Evolutionary conservation across 2,888 invertebrate species (phyloP).

Genomic region (Melieria picta): DNA sequence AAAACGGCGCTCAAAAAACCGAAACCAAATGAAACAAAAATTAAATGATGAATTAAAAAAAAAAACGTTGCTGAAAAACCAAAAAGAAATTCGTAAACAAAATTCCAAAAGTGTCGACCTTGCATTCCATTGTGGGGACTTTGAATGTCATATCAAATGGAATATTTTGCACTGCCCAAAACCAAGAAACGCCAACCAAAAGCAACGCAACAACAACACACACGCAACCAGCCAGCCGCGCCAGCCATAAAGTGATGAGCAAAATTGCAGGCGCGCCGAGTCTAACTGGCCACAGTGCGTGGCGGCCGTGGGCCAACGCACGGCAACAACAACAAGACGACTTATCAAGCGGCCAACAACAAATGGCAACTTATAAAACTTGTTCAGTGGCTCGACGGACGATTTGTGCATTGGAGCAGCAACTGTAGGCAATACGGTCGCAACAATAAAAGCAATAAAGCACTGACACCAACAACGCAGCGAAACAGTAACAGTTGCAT

Average conservation of each 20-base stretch:
- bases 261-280: slow-evolving; percentile 15
- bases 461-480: slow-evolving; percentile 4
- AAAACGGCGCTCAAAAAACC: background rate
- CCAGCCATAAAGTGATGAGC: slow-evolving; percentile 12
- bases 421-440: slow-evolving; percentile 15
- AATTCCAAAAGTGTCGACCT: slow-evolving; percentile 46
- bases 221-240: background rate
- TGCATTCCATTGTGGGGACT: slow-evolving; percentile 46
- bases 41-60: background rate
- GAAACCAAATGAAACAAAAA: slow-evolving; percentile 2
- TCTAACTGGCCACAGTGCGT: too few relatives aligned
- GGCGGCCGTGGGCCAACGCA: background rate
- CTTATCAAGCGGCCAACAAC: background rate
- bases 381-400: too few relatives aligned
- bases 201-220: slow-evolving; percentile 20
- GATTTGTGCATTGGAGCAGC: too few relatives aligned
- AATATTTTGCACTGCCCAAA: slow-evolving; percentile 28
- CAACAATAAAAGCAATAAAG: background rate
- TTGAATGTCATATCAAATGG: slow-evolving; percentile 45
- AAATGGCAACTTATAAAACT: too few relatives aligned
- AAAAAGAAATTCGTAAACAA: slow-evolving; percentile 39
- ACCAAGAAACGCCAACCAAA: slow-evolving; percentile 19
- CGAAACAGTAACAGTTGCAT: background rate
- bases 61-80: background rate
- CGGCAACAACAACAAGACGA: background rate